phyloP scores from a whole-genome alignment of 2,888 invertebrate species.

The Drosophila crucigera region DNA sequence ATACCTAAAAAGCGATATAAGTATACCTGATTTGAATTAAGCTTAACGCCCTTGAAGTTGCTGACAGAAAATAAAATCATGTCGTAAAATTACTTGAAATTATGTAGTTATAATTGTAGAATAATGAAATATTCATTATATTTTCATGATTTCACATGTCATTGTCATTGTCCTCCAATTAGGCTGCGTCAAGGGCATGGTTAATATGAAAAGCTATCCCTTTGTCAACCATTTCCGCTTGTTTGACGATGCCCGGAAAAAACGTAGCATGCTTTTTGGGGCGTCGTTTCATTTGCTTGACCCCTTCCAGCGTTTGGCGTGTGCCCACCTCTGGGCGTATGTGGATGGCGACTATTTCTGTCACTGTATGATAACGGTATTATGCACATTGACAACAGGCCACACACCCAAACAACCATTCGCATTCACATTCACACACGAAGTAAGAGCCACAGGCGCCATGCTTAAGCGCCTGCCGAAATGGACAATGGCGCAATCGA shows the following conservation, averaged over 20 bases:
- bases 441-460: neutral
- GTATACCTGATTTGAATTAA: neutral
- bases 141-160: slow-evolving; percentile 13
- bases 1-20: too few species aligned
- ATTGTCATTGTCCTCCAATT: slow-evolving; percentile 20
- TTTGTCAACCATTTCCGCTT: slow-evolving; percentile 29
- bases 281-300: slow-evolving; percentile 53
- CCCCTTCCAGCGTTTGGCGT: slow-evolving; percentile 32
- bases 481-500: slow-evolving; percentile 50
- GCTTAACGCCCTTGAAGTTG: neutral
- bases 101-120: neutral
- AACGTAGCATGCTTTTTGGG: slow-evolving; percentile 45
- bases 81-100: neutral
- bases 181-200: neutral
- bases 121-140: neutral
- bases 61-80: neutral
- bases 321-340: slow-evolving; percentile 17
- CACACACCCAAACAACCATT: slow-evolving; percentile 12
- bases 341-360: slow-evolving; percentile 53
- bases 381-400: slow-evolving; percentile 75
- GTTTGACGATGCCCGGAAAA: slow-evolving; percentile 15
- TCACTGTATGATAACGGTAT: slow-evolving; percentile 75
- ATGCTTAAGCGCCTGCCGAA: slow-evolving; percentile 43
- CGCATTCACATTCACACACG: neutral
- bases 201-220: slow-evolving; percentile 10